Base-by-base conservation (phyloP, 2,888 invertebrate species). In the Dryobota labecula region DNA sequence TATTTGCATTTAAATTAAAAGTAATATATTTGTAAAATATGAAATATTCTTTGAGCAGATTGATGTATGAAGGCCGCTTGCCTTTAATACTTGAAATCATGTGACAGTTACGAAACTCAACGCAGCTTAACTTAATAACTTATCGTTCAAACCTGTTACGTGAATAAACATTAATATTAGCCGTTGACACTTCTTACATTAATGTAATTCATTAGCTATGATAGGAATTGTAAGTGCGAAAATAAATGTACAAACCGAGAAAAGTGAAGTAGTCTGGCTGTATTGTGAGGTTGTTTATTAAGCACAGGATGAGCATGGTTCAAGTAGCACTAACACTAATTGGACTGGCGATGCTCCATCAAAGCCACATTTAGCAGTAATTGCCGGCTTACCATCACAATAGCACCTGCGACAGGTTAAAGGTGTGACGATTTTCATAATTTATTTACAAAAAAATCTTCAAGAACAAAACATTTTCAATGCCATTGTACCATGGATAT, bases 91-190 rank as follows among this genome's bases (percentile, higher is more conserved):
- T 67, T 70, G 18, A 47, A 60, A 66, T 43, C 30, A 64, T 64
- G 43, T 54, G 65, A 81, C 58, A 57, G 56, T 83, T 81, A 60
- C 66, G 67, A 82, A 81, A 84, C 53, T 60, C 6, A 54, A 24
- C 15, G 36, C 47, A 63, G 49, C 45, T 62, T 65, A 60, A 57
- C 7, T 63, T 51, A 51, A 73, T 57, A 75, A 73, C 61, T 58
- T 71, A 64, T 70, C n/a, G 9, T 65, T 66, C n/a, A 57, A 65
- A 63, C 33, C 64, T 56, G 76, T 66, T 69, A 66, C 33, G 18
- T 38, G 43, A 47, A 56, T 73, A 61, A 58, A 66, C 30, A 70
- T 64, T 24, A 41, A 47, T 38, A 65, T 72, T 36, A 49, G 62
- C 27, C 47, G 60, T 27, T 47, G 15, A 2, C 49, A 66, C 47